Evolutionary conservation across 2,797 vertebrate genomes (phyloP), one percentile per base, ranked within the genome.

Genomic region (Dermochelys coriacea): DNA sequence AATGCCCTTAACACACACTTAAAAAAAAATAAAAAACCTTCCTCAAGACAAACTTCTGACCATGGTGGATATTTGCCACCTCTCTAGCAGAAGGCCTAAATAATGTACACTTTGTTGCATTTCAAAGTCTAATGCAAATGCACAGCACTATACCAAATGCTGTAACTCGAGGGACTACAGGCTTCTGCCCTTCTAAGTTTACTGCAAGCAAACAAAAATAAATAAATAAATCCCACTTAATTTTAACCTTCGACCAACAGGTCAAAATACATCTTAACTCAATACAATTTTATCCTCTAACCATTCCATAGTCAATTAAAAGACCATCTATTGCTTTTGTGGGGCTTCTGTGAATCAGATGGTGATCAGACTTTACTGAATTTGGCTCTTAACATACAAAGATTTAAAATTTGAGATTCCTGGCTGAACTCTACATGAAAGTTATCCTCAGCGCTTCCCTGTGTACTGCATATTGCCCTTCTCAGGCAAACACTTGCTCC

Each of bases 291-390:
- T 84, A 79, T 79, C 88, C 57, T 74, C 81, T 45, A 78, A 57
- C 49, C 84, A 84, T 84, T 84, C 82, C 50, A 31, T 59, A 89
- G 82, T 89, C 84, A 89, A n/a, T 55, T 8, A 86, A 80, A 96
- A 4, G 52, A 88, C 68, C 68, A 80, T 9, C 5, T 94, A 74
- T 84, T 68, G 77, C 41, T 87, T 87, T 52, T 19, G 12, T 74
- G 31, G 82, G 68, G 49, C 74, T 75, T 88, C 75, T 52, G 64
- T 2, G 2, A 25, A 37, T 82, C 0, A 7, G 18, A 10, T 2
- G 37, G 29, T 82, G 50, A 86, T 37, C 51, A 89, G 83, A 57
- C 2, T 81, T 75, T 54, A 6, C 1, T 75, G 2, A 18, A 74
- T 50, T 93, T 93, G 45, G 1, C 34, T 92, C 34, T 80, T 51